Evolutionary conservation across 2,797 vertebrate genomes (phyloP), one percentile per base, ranked within the genome.

Genomic region (Pogoniulus pusillus): DNA sequence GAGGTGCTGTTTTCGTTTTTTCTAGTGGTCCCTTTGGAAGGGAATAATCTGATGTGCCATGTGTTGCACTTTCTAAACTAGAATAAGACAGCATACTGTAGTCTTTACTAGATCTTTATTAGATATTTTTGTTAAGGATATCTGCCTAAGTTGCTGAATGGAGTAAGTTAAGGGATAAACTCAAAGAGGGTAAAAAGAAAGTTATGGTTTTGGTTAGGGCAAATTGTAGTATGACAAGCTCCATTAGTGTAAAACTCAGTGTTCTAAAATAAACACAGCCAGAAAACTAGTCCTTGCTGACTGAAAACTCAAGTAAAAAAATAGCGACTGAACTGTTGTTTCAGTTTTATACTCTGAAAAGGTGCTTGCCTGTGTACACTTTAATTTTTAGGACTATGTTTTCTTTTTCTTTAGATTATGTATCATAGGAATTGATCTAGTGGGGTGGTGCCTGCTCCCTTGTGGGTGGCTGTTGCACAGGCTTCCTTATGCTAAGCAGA

Each of bases 61-160:
- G 75, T 91, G 43, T 71, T 91, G 54, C 24, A 58, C 71, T 79
- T 26, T 88, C 2, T 84, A 59, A 90, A 75, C 27, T 70, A 91
- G 45, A 78, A 3, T 82, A 87, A 94, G 37, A 62, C 66, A 85
- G 92, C 85, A 92, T 92, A 92, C 64, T 86, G 49, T 95, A 90
- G 63, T 81, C 13, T 65, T 49, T 72, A 41, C 16, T 41, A 41
- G 41, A 17, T 76, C 69, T 78, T 87, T 92, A 53, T 66, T 93
- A 85, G 59, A 72, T 75, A 34, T 65, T 93, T 93, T 80, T 94
- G 16, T 71, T 93, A 77, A 90, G 85, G 53, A 62, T 82, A 60
- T 62, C 77, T 89, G 60, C 37, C 35, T 77, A 19, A 12, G 37
- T 80, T 89, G 59, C 34, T 47, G 65, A 82, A 51, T 51, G 32